Evolutionary conservation across 2,797 vertebrate species (phyloP), one percentile per base, ranked within the genome.

Genomic region (Gymnocypris eckloni): DNA sequence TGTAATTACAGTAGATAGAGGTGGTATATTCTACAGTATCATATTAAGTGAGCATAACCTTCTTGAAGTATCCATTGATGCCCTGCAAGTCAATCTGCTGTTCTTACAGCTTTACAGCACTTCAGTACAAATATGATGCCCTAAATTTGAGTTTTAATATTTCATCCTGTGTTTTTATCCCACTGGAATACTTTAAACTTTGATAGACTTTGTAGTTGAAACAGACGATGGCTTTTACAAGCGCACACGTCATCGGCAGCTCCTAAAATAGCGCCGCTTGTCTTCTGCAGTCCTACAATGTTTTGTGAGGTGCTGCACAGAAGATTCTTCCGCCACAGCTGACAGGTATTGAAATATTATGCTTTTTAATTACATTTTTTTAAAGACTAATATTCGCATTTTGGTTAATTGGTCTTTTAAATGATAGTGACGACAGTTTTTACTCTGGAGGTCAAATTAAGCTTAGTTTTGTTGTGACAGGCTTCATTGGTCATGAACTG

Each of bases 131-230:
- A 80, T 70, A 61, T 75, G 71, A 77, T 18, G 56, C 4, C 82
- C 73, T 64, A 25, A 79, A 88, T 86, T 87, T 86, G 28, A 28
- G 25, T 89, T 87, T 84, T 93, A 71, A 94, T 95, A 93, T 94
- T 94, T 93, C 84, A 94, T 90, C 1, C 1, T 6, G 39, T 82
- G 85, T 91, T 91, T 90, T 77, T 88, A 86, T 92, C 90, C 82
- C 90, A 72, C 81, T 87, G 84, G 91, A 92, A 13, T 86, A 82
- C 0, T 87, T 95, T 90, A 94, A 94, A 93, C 91, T 95, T 93
- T 92, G 78, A 89, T 79, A 77, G 43, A 88, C 89, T 93, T 92
- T 92, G 90, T 93, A 89, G 91, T 90, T 86, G 81, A 89, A 83
- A 86, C 89, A 82, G 88, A 79, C 84, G 88, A 72, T 80, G 66